A percentile compares a stretch with the other conserved stretches of the same genome.
These are phyloP conservation scores for Mimas tiliae DNA, from an alignment of 2,888 invertebrate genomes.

Conservation along the genomic window DNA sequence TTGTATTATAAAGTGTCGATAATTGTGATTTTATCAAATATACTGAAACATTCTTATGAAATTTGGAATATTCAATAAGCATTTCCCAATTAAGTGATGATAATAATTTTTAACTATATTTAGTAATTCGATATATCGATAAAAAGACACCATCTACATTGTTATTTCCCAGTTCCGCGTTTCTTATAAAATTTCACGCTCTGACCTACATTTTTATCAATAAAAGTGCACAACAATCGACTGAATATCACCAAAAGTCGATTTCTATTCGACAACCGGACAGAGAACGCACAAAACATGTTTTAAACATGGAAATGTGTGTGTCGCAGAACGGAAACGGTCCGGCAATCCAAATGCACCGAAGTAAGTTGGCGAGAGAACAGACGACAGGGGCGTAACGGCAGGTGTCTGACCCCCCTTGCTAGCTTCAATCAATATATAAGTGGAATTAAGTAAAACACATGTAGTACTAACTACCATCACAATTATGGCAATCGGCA, in stretches of 20 bases:
- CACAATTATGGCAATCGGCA: no score
- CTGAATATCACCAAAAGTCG: conserved; percentile 5
- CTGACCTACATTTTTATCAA: not conserved
- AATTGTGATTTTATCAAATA: no score
- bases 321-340: conserved; percentile 15
- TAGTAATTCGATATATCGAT: no score
- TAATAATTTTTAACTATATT: no score
- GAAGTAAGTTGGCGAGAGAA: conserved; percentile 9
- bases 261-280: not conserved
- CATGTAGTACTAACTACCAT: no score
- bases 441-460: no score
- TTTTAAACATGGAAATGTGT: conserved; percentile 18
- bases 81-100: no score
- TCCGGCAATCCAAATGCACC: conserved; percentile 14
- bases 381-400: not conserved
- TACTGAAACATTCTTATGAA: no score
- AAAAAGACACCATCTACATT: not conserved
- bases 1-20: no score
- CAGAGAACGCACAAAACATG: conserved; percentile 17
- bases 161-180: not conserved
- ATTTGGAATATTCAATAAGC: no score
- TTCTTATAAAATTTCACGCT: not conserved
- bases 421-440: no score
- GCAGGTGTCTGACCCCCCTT: not conserved
- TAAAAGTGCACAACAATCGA: not conserved